phyloP scores from a whole-genome alignment of 2,113 vertebrate genomes.

The Eptesicus fuscus region DNA sequence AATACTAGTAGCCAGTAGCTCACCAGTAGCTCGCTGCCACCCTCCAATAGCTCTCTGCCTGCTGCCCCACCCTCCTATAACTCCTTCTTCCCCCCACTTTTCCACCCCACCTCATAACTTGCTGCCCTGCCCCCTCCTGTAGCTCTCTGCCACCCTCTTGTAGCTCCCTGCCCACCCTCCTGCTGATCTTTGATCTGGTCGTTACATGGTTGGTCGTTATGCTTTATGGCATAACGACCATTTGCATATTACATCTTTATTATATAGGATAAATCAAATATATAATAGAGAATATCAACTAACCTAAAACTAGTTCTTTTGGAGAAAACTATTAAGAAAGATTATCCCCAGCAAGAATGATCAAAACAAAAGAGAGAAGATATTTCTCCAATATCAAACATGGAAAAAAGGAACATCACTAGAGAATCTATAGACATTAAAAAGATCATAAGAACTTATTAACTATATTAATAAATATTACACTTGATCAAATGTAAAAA shows the following conservation, averaged over 20 bases:
- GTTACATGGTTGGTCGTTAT: no score
- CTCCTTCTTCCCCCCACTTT: no score
- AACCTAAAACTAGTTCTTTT: not conserved
- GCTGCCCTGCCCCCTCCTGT: no score
- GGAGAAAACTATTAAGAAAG: not conserved
- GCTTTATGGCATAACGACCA: no score
- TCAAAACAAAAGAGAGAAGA: not conserved
- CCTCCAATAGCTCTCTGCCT: no score
- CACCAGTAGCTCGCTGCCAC: no score
- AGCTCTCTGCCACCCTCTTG: no score
- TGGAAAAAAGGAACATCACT: not conserved
- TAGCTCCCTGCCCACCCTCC: no score
- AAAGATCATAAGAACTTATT: not conserved
- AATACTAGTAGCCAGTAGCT: not conserved
- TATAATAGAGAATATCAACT: not conserved
- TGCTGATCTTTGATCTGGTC: no score
- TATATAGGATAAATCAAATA: not conserved
- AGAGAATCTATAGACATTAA: not conserved
- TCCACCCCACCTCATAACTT: no score
- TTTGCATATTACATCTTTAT: no score
- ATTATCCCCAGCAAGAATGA: not conserved
- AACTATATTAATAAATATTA: not conserved
- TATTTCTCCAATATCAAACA: not conserved
- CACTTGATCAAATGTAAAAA: not conserved
- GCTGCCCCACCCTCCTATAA: no score